These are phyloP conservation scores for Dasypolia templi DNA, from an alignment of 2,888 invertebrate species.

Conservation along the genomic window DNA sequence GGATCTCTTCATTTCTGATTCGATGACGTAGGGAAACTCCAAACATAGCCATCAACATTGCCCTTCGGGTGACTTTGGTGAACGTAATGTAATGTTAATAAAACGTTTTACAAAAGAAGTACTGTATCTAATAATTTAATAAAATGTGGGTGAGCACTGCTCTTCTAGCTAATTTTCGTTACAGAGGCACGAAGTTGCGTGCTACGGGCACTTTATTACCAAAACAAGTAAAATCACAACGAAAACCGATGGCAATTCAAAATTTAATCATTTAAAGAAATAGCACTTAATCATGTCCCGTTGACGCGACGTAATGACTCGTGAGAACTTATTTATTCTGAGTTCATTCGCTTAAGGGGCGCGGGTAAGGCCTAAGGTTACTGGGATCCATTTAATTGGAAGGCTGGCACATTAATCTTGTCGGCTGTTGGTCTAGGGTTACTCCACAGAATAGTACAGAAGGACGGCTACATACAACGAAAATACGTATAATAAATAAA, in stretches of 20 bases:
- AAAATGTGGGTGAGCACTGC: neutral
- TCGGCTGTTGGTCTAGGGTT: conserved; percentile 11
- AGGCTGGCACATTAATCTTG: conserved; percentile 52
- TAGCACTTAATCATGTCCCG: conserved; percentile 41
- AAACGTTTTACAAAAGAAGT: neutral
- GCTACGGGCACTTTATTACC: neutral
- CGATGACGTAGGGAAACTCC: too few relatives aligned
- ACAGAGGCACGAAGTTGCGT: neutral
- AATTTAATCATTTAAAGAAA: conserved; percentile 54
- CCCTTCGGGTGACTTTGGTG: too few relatives aligned
- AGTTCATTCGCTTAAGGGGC: conserved; percentile 41
- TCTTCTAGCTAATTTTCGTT: neutral
- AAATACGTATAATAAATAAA: too few relatives aligned
- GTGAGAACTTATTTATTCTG: conserved; percentile 47
- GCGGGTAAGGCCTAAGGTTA: conserved; percentile 37
- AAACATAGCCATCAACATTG: too few relatives aligned
- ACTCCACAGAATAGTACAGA: neutral
- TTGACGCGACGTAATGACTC: conserved; percentile 30
- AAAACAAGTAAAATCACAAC: neutral
- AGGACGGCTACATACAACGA: neutral
- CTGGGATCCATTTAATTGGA: conserved; percentile 50
- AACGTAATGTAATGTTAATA: too few relatives aligned
- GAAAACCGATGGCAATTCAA: conserved; percentile 26
- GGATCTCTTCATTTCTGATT: too few relatives aligned
- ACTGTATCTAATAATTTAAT: neutral